Percentiles rank a stretch among this genome's conserved stretches.
These are phyloP conservation scores for Nothocercus julius DNA, from an alignment of 2,113 vertebrate species.

Conservation along the genomic window DNA sequence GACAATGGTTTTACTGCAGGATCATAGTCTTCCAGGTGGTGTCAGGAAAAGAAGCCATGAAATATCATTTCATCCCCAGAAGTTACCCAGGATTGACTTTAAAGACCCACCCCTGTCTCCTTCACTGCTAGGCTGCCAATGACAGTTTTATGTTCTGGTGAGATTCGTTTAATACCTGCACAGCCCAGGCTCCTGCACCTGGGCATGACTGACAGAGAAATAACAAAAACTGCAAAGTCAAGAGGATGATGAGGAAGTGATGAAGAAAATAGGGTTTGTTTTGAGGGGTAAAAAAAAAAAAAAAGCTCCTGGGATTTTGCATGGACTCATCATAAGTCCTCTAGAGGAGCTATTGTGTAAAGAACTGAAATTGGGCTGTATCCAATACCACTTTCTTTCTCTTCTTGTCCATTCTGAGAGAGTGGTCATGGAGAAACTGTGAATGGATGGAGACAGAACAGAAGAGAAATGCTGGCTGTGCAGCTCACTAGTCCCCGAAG, in stretches of 20 bases:
- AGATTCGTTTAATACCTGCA: not conserved
- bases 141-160: not conserved
- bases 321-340: not conserved
- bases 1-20: slow-evolving; percentile 5
- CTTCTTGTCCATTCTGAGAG: not conserved
- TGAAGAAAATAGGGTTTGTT: not conserved
- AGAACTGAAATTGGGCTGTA: not conserved
- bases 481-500: not conserved
- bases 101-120: not conserved
- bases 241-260: not conserved
- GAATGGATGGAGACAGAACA: not conserved
- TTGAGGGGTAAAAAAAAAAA: not conserved
- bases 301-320: not conserved
- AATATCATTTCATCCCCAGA: not conserved
- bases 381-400: not conserved
- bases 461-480: not conserved
- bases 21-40: not conserved
- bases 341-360: not conserved
- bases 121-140: not conserved
- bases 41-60: not conserved
- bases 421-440: not conserved
- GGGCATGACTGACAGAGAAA: not conserved
- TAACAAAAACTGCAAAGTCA: not conserved
- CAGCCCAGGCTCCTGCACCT: not conserved
- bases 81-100: not conserved